Evolutionary conservation across 2,888 invertebrate genomes (phyloP).

Genomic region (Agapostemon virescens): DNA sequence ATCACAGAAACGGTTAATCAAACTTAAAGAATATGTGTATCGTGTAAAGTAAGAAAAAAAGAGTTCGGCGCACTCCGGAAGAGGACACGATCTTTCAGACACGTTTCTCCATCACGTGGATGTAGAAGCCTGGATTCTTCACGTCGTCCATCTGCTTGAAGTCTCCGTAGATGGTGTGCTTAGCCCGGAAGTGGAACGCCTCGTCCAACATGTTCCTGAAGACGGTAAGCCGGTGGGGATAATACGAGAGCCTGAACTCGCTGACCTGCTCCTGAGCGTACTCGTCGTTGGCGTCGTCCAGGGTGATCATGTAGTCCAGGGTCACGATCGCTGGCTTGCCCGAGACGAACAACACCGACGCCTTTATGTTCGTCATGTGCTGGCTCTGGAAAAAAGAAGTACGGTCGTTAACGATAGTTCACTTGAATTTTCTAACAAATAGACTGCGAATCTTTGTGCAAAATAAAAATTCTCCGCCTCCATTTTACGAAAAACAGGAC

Average conservation of each 20-base stretch:
- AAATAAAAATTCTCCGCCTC: no score
- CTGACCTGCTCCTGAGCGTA: constrained; percentile 81
- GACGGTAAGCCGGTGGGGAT: constrained; percentile 88
- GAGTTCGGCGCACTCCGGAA: no score
- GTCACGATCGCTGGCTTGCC: constrained; percentile 90
- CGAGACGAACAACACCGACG: constrained; percentile 90
- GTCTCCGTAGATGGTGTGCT: constrained; percentile 90
- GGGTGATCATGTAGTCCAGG: constrained; percentile 88
- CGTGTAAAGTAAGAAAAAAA: neutral
- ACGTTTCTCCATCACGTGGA: constrained; percentile 89
- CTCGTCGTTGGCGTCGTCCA: constrained; percentile 73
- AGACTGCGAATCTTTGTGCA: no score
- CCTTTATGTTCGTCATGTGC: constrained; percentile 91
- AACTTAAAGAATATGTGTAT: neutral
- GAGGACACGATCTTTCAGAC: constrained; percentile 36
- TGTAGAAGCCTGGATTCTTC: constrained; percentile 89
- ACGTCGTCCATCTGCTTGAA: constrained; percentile 87
- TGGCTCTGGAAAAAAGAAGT: constrained; percentile 85
- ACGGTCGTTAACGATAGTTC: no score
- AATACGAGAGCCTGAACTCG: constrained; percentile 93
- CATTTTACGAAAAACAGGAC: no score
- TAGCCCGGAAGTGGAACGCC: constrained; percentile 85
- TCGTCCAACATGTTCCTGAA: constrained; percentile 88
- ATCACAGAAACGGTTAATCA: neutral
- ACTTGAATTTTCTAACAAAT: no score